Evolutionary conservation across 2,113 vertebrate genomes (phyloP).

Genomic region (Triplophysa siluroides): DNA sequence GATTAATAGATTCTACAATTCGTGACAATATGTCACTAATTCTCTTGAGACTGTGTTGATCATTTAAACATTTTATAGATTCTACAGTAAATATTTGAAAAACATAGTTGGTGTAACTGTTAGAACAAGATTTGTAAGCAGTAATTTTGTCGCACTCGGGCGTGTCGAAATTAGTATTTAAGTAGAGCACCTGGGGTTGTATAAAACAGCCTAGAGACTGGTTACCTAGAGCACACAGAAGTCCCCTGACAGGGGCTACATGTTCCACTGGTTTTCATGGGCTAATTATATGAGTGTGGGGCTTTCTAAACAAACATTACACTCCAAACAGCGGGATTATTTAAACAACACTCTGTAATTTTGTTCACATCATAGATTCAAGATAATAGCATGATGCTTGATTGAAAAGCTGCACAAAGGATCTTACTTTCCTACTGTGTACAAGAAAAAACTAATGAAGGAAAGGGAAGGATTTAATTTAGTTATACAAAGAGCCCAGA

Average conservation of each 20-base stretch:
- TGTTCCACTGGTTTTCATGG: background rate
- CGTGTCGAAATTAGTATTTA: conserved; percentile 1
- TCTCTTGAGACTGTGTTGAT: too few species aligned
- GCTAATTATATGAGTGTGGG: too few species aligned
- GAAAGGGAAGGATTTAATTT: background rate
- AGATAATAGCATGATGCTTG: too few species aligned
- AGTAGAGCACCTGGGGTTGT: background rate
- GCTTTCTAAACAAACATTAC: too few species aligned
- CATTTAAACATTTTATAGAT: background rate
- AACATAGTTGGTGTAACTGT: background rate
- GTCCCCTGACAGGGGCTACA: background rate
- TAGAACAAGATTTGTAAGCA: background rate
- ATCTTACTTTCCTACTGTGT: too few species aligned
- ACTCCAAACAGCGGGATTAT: too few species aligned
- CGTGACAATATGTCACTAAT: too few species aligned
- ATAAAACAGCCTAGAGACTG: conserved; percentile 34
- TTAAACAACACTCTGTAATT: too few species aligned
- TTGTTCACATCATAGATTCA: too few species aligned
- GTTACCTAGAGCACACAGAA: conserved; percentile 44
- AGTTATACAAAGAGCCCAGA: conserved; percentile 1
- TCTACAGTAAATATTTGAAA: background rate
- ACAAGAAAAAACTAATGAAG: background rate
- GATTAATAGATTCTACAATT: too few species aligned
- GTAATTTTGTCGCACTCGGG: background rate
- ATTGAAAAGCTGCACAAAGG: too few species aligned